phyloP scores from a whole-genome alignment of 2,888 invertebrate genomes.

The Strigamia crassipes region DNA sequence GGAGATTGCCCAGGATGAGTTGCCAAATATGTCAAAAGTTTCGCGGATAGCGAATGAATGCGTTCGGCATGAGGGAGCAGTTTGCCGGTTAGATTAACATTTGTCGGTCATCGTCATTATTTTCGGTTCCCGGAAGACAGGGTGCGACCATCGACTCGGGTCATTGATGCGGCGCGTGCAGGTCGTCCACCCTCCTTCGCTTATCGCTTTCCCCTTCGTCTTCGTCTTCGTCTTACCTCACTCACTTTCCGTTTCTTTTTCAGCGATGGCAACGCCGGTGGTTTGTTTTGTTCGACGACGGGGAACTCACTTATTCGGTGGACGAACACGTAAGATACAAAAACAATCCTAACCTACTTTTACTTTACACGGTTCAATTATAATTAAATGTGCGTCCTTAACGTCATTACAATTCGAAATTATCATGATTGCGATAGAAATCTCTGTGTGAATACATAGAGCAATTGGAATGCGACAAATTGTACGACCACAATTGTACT shows the following conservation, averaged over 20 bases:
- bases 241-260: slow-evolving; percentile 60
- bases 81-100: not conserved
- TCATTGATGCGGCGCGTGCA: slow-evolving; percentile 4
- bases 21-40: not conserved
- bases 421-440: no score
- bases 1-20: not conserved
- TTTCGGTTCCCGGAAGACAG: slow-evolving; percentile 11
- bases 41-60: not conserved
- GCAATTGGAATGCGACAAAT: no score
- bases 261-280: slow-evolving; percentile 99
- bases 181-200: slow-evolving; percentile 6
- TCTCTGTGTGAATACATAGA: no score
- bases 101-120: slow-evolving; percentile 26
- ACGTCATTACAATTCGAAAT: no score
- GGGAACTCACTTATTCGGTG: slow-evolving; percentile 93
- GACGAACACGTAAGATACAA: slow-evolving; percentile 91
- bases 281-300: slow-evolving; percentile 97
- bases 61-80: not conserved
- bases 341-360: no score
- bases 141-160: not conserved
- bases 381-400: no score
- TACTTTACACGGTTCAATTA: no score
- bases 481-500: no score
- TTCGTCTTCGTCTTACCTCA: no score
- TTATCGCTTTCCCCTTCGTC: no score